These are phyloP conservation scores for Platygyra sinensis DNA, from an alignment of 64 coral and sea anemone species.

Conservation along the genomic window DNA sequence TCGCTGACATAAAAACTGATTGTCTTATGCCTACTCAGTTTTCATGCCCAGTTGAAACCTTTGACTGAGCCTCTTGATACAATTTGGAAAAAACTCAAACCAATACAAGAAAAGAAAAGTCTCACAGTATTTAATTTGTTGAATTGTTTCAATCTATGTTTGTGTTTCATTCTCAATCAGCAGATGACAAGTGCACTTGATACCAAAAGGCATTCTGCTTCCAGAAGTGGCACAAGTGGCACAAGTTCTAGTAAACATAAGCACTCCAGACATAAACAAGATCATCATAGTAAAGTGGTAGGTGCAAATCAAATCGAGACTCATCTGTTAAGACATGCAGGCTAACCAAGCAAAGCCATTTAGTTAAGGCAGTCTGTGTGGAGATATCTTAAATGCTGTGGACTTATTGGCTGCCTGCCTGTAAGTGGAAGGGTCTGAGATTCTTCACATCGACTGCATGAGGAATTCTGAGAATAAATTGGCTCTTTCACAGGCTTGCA, in stretches of 20 bases:
- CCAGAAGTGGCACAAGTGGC: not conserved
- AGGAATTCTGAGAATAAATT: too few species aligned
- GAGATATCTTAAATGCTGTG: not conserved
- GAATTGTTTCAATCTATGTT: not conserved
- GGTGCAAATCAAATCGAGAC: not conserved
- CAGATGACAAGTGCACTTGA: constrained; percentile 37
- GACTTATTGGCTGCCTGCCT: not conserved
- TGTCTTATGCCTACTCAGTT: too few species aligned
- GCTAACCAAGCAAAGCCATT: not conserved
- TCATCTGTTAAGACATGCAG: not conserved
- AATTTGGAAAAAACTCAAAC: too few species aligned
- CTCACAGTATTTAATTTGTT: not conserved
- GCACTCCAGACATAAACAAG: not conserved
- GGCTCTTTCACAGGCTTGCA: too few species aligned
- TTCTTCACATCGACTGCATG: too few species aligned
- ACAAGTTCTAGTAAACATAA: not conserved
- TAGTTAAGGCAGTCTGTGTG: not conserved
- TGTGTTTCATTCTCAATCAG: not conserved
- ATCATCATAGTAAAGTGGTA: not conserved
- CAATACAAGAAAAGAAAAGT: too few species aligned
- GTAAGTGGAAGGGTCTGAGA: too few species aligned
- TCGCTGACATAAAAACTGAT: too few species aligned
- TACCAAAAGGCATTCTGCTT: not conserved
- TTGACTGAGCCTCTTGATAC: too few species aligned
- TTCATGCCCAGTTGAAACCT: too few species aligned